These are phyloP conservation scores for Eulithis prunata DNA, from an alignment of 2,888 invertebrate species.

Conservation along the genomic window DNA sequence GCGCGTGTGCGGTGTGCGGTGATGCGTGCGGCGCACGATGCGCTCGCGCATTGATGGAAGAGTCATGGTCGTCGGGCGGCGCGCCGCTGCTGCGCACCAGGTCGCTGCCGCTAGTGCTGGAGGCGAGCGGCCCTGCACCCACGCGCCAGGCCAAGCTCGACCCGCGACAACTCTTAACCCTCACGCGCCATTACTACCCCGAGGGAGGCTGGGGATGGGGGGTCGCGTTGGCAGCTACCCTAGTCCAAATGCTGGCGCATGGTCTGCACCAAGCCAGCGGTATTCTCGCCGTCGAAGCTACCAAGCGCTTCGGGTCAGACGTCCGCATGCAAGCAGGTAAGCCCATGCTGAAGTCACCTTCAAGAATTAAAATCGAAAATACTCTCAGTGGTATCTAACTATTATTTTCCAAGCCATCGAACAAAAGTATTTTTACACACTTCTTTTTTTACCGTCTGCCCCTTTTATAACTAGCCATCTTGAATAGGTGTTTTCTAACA, in stretches of 20 bases:
- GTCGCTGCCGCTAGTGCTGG: conserved; percentile 87
- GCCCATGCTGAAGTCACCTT: background rate
- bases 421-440: background rate
- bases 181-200: conserved; percentile 93
- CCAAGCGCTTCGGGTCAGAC: conserved; percentile 85
- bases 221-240: conserved; percentile 88
- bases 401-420: background rate
- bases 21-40: conserved; percentile 76
- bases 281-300: conserved; percentile 84
- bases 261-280: conserved; percentile 89
- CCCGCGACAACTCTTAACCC: conserved; percentile 85
- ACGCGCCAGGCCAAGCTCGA: conserved; percentile 78
- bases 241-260: conserved; percentile 89
- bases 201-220: conserved; percentile 96
- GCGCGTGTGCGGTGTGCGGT: conserved; percentile 64
- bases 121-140: conserved; percentile 77
- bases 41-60: conserved; percentile 81
- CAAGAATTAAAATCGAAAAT: background rate
- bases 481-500: conserved; percentile 4
- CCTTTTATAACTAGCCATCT: conserved; percentile 6
- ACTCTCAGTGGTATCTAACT: background rate
- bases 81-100: conserved; percentile 87
- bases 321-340: conserved; percentile 87
- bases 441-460: conserved; percentile 7
- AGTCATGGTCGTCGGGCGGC: conserved; percentile 84